Conservation (phyloP, 2,797 vertebrate species). For the Enteromius paludinosus region DNA sequence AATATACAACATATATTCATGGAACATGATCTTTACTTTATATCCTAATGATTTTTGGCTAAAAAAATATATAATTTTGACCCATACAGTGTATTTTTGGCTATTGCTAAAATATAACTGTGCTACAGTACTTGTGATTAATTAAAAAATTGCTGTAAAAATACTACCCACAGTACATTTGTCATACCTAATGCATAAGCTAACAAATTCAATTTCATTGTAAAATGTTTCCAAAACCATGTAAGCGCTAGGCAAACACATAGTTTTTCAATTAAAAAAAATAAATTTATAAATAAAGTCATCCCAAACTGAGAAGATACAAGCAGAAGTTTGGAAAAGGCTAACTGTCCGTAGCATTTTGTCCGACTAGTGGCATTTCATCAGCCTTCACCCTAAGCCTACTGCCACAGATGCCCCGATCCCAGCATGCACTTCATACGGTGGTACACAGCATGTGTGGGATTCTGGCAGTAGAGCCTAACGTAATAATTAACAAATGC, state of each 20-base stretch:
- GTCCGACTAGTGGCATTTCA: constrained; percentile 49
- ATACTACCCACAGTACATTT: neutral
- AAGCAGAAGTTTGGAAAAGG: constrained; percentile 4
- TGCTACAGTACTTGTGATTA: too few species aligned
- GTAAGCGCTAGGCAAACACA: neutral
- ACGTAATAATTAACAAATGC: constrained; percentile 36
- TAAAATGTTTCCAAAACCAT: neutral
- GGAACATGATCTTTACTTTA: too few species aligned
- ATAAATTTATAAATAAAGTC: too few species aligned
- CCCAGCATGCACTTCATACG: constrained; percentile 55
- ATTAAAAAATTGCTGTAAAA: neutral
- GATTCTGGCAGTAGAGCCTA: constrained; percentile 40
- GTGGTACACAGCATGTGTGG: constrained; percentile 36
- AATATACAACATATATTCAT: too few species aligned
- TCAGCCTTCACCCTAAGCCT: constrained; percentile 38
- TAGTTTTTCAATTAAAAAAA: neutral
- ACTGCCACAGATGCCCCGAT: constrained; percentile 49
- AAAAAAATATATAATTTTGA: too few species aligned
- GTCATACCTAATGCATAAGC: neutral
- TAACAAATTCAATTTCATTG: neutral
- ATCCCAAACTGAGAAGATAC: neutral
- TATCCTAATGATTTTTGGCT: too few species aligned
- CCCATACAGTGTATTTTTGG: too few species aligned
- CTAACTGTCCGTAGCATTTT: constrained; percentile 41
- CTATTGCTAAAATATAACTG: too few species aligned